Conservation (phyloP, 2,888 invertebrate species). For the Molanna angustata region DNA sequence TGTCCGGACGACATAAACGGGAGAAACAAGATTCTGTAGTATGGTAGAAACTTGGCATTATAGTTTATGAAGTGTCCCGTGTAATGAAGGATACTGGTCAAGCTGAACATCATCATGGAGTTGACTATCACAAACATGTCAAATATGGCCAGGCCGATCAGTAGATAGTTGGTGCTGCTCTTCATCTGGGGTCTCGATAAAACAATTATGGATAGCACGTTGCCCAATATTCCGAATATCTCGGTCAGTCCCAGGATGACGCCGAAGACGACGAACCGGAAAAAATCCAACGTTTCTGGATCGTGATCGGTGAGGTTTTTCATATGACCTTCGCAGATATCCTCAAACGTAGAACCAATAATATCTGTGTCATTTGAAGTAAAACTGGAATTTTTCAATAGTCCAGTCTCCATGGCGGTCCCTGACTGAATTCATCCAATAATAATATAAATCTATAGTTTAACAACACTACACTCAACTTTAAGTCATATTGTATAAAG, state of each 20-base stretch:
- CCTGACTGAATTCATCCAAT: too few relatives aligned
- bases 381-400: too few relatives aligned
- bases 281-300: background rate
- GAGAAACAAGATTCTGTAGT: background rate
- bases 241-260: background rate
- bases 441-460: too few relatives aligned
- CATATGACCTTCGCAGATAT: too few relatives aligned
- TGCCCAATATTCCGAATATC: slow-evolving; percentile 2
- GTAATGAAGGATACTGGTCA: slow-evolving; percentile 1
- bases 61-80: background rate
- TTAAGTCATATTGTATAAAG: too few relatives aligned
- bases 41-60: background rate
- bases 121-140: slow-evolving; percentile 1
- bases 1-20: background rate
- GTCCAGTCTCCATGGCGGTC: too few relatives aligned
- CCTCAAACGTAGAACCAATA: too few relatives aligned
- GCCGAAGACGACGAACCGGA: slow-evolving; percentile 1
- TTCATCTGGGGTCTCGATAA: background rate
- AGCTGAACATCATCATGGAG: background rate
- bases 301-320: background rate
- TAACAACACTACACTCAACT: too few relatives aligned
- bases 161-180: slow-evolving; percentile 3
- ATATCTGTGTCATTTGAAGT: too few relatives aligned
- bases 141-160: background rate
- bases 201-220: slow-evolving; percentile 1